Evolutionary conservation across 2,113 vertebrate genomes (phyloP), one percentile per base, ranked within the genome.

Genomic region (Tringa solitaria): DNA sequence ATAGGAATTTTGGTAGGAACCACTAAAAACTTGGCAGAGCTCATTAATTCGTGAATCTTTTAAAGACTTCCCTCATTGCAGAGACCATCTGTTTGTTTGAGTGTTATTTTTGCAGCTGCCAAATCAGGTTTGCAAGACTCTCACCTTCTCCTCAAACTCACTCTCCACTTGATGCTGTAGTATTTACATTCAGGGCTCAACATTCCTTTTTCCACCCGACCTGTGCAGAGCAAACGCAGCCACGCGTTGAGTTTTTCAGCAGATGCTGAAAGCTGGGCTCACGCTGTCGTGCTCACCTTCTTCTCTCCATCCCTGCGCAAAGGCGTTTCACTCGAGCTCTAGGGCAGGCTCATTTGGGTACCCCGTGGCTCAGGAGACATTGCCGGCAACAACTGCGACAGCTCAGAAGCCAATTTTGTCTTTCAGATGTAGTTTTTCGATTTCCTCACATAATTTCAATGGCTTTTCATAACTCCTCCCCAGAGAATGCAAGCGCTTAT

Each of bases 81-180:
- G 56, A 86, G 32, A 79, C 87, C 89, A 90, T 96, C 87, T 97
- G 91, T 80, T 86, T 90, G 81, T 64, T 68, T 10, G 8, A 50
- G 24, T 67, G 32, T 32, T 92, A 21, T 85, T 85, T 94, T 45
- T 94, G 89, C 84, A 95, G 84, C 92, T 95, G 81, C 54, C 79
- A 93, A 85, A 91, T 57, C 80, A 92, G 80, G 91, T 96, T 95
- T 97, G 91, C 70, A 46, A 91, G 69, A 67, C 63, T 92, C 91
- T 95, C 94, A 95, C 93, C 87, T 97, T 96, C 89, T 89, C 63
- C 50, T 69, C 89, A 95, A 87, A 87, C 65, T 54, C 54, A 87
- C n/a, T n/a, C n/a, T n/a, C n/a, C 64, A 83, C 77, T 70, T 28
- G 53, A 76, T 70, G 80, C n/a, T 0, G 33, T 43, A 95, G 89